Base-by-base conservation (phyloP, 2,797 vertebrate species). In the Acrossocheilus wenchowensis region DNA sequence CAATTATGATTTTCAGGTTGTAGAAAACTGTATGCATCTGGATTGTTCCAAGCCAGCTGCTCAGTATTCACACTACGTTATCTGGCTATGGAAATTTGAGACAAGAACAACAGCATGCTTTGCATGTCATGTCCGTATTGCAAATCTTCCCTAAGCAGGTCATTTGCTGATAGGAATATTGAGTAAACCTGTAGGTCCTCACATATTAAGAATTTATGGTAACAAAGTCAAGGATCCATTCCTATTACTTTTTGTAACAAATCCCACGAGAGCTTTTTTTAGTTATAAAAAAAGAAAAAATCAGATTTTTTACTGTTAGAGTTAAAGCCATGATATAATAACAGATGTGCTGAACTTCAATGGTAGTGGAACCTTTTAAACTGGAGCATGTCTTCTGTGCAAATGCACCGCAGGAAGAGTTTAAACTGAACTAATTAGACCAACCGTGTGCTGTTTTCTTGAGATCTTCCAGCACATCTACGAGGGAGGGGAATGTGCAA, bases 391-490 rank as follows among this genome's bases (percentile, higher is more conserved):
- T 82, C 66, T 75, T 57, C 41, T 52, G 82, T 36, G 30, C 17
- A 68, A 68, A 68, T 17, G 30, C 64, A 66, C 64, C 45, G 72
- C 60, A 69, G 78, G 66, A 54, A 74, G 77, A 52, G 75, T 77
- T 78, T 23, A 78, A 72, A 45, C 77, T 64, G 52, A 73, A 19
- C 84, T 86, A 81, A 81, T 64, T 81, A 81, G 41, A 30, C 77
- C 36, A 71, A 23, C 36, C 5, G 2, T 60, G 66, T 77, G 82
- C 66, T 57, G 23, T 41, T 80, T 81, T 48, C n/a, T 72, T 74
- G 36, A 71, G 36, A 71, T 71, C 36, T 71, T 12, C 68, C 39
- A 12, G 21, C 69, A 12, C 69, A 23, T 41, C 68, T 12, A 2
- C 23, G 21, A 43, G 39, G 39, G 39, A 72, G 21, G 39, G 39